phyloP scores from a whole-genome alignment of 2,113 vertebrate genomes.

The Condylura cristata region DNA sequence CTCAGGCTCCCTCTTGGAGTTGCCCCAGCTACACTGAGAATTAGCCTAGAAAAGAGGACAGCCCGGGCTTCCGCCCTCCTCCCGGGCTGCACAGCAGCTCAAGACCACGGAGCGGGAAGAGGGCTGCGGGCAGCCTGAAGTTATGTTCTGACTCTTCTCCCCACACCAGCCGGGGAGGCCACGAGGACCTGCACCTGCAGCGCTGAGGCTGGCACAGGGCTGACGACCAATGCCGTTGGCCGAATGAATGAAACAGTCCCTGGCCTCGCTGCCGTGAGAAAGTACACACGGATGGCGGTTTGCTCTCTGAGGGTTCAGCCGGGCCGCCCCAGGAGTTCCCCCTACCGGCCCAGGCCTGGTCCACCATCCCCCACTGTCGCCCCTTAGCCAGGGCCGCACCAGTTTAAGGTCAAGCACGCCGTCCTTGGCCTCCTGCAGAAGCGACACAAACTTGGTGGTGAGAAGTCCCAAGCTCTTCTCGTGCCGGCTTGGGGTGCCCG shows the following conservation, averaged over 20 bases:
- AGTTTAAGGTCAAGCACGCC: slow-evolving; percentile 97
- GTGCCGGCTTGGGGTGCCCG: slow-evolving; percentile 94
- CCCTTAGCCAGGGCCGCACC: slow-evolving; percentile 84
- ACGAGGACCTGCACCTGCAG: slow-evolving; percentile 68
- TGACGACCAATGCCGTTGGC: background rate
- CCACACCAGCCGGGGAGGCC: background rate
- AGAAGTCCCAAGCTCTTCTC: slow-evolving; percentile 97
- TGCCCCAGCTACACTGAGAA: background rate
- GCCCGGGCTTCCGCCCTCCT: background rate
- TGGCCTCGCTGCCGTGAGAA: background rate
- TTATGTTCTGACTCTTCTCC: background rate
- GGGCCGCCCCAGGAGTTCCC: slow-evolving; percentile 14
- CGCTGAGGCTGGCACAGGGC: background rate
- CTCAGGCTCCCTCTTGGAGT: background rate
- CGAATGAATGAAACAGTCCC: slow-evolving; percentile 62
- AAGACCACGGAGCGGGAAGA: background rate
- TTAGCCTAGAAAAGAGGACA: background rate
- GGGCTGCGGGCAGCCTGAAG: background rate
- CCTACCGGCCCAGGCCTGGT: slow-evolving; percentile 50
- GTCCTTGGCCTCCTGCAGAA: slow-evolving; percentile 98
- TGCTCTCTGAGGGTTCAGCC: background rate
- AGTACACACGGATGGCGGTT: background rate
- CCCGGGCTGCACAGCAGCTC: background rate
- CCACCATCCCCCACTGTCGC: background rate
- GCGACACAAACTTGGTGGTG: slow-evolving; percentile 97